Percentiles rank a stretch among this genome's conserved stretches.
Evolutionary conservation across 2,888 invertebrate genomes (phyloP).

Genomic region (Sesia apiformis): DNA sequence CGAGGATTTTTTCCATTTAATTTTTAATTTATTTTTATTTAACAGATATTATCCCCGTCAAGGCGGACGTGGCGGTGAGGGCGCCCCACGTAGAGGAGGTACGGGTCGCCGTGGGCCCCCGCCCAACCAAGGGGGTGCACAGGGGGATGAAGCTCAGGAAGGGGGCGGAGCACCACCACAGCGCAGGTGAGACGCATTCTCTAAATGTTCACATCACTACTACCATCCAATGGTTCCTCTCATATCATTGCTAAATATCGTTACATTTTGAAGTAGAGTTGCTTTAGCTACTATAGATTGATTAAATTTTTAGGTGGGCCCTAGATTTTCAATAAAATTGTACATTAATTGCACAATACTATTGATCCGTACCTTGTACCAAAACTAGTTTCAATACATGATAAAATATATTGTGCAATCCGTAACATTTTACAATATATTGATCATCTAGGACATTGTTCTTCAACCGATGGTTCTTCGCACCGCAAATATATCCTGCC

Average conservation of each 20-base stretch:
- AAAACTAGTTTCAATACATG: too few species aligned
- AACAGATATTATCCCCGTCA: conserved; percentile 63
- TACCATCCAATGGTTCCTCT: not conserved
- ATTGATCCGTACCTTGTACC: too few species aligned
- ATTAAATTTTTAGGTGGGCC: too few species aligned
- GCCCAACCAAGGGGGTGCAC: conserved; percentile 55
- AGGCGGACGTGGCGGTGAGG: conserved; percentile 68
- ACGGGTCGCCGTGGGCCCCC: conserved; percentile 74
- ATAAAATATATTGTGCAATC: too few species aligned
- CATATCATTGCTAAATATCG: not conserved
- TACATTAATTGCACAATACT: too few species aligned
- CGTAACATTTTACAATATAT: too few species aligned
- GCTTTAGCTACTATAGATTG: too few species aligned
- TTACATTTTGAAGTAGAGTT: too few species aligned
- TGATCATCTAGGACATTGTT: too few species aligned
- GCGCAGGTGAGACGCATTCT: conserved; percentile 42
- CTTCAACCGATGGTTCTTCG: too few species aligned
- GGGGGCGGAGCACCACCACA: conserved; percentile 56
- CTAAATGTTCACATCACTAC: not conserved
- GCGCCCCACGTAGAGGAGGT: conserved; percentile 76
- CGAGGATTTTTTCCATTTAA: not conserved
- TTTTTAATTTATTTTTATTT: conserved; percentile 4
- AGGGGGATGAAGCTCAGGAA: conserved; percentile 60
- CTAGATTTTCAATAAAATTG: too few species aligned
- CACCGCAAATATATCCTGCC: too few species aligned